A percentile compares a stretch with the other conserved stretches of the same genome.
These are phyloP conservation scores for Phrynocephalus forsythii DNA, from an alignment of 2,797 vertebrate genomes.

Conservation along the genomic window DNA sequence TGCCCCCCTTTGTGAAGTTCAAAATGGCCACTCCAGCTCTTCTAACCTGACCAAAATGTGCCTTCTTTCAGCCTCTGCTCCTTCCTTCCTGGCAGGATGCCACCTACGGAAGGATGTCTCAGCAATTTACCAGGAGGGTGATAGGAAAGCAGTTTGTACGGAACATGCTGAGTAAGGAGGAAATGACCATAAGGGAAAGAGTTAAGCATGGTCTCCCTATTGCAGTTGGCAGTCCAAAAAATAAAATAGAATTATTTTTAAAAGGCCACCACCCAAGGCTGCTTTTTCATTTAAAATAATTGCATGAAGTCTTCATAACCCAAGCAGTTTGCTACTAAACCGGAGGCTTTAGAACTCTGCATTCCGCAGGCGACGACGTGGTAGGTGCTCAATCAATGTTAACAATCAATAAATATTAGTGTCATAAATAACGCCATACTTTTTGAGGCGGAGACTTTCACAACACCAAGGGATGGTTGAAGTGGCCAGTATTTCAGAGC, in stretches of 20 bases:
- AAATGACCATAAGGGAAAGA: background rate
- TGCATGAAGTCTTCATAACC: background rate
- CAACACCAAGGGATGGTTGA: background rate
- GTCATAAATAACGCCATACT: conserved; percentile 13
- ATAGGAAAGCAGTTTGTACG: background rate
- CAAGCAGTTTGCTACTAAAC: background rate
- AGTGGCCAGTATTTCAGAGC: conserved; percentile 5
- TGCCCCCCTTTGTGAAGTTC: background rate
- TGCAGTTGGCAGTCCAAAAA: background rate
- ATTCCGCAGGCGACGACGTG: background rate
- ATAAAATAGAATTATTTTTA: background rate
- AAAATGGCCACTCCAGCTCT: background rate
- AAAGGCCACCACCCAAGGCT: background rate
- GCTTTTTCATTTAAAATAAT: background rate
- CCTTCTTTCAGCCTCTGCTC: too few relatives aligned
- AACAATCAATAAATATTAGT: conserved; percentile 30
- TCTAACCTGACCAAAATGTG: too few relatives aligned
- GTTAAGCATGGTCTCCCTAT: background rate
- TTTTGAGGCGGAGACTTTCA: background rate
- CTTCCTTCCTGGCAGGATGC: background rate
- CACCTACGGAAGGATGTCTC: background rate
- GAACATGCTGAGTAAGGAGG: background rate
- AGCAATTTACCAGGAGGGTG: background rate
- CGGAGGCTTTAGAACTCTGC: background rate
- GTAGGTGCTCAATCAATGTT: conserved; percentile 14